A percentile compares a stretch with the other conserved stretches of the same genome.
Evolutionary conservation across 2,113 vertebrate species (phyloP).

Genomic region (Nannobrachium achirus): DNA sequence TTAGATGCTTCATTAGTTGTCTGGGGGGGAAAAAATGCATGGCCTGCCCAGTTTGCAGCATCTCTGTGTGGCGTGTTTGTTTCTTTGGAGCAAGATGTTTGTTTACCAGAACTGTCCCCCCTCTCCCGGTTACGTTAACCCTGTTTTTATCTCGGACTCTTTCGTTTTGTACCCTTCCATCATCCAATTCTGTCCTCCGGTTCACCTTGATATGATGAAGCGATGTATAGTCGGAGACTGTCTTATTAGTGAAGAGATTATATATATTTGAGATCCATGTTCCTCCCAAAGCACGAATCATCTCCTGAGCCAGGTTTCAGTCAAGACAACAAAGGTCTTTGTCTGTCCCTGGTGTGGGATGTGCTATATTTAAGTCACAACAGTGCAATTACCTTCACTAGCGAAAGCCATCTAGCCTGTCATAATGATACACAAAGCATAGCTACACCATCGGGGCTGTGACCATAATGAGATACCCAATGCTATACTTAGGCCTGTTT

Average conservation of each 20-base stretch:
- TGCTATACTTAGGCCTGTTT: constrained; percentile 67
- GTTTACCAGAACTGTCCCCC: constrained; percentile 19
- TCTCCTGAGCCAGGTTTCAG: constrained; percentile 45
- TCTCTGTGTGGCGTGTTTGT: neutral
- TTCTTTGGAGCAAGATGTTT: constrained; percentile 23
- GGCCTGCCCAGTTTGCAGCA: neutral
- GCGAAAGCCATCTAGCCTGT: constrained; percentile 59
- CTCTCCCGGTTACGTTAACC: constrained; percentile 12
- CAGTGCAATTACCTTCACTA: constrained; percentile 68
- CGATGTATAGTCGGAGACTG: constrained; percentile 8
- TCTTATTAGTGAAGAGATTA: constrained; percentile 41
- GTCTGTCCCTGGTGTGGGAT: constrained; percentile 43
- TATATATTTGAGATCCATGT: constrained; percentile 29
- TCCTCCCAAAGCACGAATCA: constrained; percentile 57
- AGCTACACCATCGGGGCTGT: constrained; percentile 47
- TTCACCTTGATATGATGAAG: constrained; percentile 27
- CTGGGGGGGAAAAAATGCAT: neutral
- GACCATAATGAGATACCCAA: constrained; percentile 74
- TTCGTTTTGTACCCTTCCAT: constrained; percentile 20
- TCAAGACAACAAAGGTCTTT: constrained; percentile 68
- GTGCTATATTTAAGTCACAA: constrained; percentile 68
- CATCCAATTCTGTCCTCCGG: constrained; percentile 24
- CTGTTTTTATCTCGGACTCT: constrained; percentile 6
- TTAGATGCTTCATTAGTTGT: constrained; percentile 17
- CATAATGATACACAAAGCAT: constrained; percentile 67